A percentile compares a stretch with the other conserved stretches of the same genome.
Evolutionary conservation across 2,113 vertebrate species (phyloP).

Genomic region (Tor tambroides): DNA sequence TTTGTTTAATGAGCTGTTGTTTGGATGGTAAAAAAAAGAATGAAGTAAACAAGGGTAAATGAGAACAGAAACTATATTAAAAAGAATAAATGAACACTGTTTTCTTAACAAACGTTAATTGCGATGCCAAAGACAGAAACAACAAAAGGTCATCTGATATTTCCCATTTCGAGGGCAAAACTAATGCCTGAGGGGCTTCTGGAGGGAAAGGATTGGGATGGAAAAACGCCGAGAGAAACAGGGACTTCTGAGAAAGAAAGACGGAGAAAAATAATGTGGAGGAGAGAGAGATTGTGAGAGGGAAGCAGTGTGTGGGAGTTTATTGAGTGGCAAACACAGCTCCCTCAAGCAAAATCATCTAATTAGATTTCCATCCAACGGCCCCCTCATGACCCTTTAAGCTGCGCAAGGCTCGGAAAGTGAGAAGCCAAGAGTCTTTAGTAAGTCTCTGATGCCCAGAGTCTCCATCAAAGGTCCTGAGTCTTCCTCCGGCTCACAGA

Average conservation of each 20-base stretch:
- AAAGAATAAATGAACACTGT: neutral
- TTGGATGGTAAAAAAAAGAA: neutral
- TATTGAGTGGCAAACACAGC: constrained; percentile 72
- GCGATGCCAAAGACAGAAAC: constrained; percentile 33
- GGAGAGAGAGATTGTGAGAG: constrained; percentile 12
- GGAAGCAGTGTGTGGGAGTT: constrained; percentile 68
- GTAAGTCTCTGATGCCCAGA: constrained; percentile 63
- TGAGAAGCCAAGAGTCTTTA: constrained; percentile 61
- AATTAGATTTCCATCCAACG: constrained; percentile 78
- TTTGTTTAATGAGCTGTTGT: constrained; percentile 27
- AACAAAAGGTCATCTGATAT: constrained; percentile 32
- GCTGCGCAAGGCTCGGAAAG: constrained; percentile 66
- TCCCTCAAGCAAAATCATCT: constrained; percentile 77
- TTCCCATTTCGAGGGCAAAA: constrained; percentile 15
- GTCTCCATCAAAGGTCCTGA: constrained; percentile 67
- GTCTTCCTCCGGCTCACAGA: constrained; percentile 55
- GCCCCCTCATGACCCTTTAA: constrained; percentile 74
- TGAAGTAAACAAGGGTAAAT: neutral
- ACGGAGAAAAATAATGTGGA: constrained; percentile 44
- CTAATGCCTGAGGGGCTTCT: constrained; percentile 2
- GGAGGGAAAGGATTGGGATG: constrained; percentile 8
- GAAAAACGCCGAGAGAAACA: neutral
- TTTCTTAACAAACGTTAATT: constrained; percentile 16
- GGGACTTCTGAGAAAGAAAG: constrained; percentile 17
- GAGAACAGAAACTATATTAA: neutral